Percentiles rank a stretch among this genome's conserved stretches.
phyloP scores from a whole-genome alignment of 1,140 invertebrate species.

The Theocolax elegans region DNA sequence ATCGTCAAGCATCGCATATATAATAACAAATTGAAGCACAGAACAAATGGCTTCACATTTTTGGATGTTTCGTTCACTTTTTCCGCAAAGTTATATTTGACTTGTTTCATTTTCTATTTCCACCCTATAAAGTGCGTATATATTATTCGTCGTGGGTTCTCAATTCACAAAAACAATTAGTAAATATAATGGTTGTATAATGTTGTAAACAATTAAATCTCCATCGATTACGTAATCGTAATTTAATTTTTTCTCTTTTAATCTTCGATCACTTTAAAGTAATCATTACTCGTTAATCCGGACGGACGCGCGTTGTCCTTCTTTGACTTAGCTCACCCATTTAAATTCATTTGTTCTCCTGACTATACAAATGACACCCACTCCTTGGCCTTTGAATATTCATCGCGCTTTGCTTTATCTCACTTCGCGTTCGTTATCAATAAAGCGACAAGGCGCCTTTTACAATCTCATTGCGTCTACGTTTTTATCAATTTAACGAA shows the following conservation, averaged over 20 bases:
- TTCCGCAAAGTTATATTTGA: conserved; percentile 37
- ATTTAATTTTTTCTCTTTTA: conserved; percentile 36
- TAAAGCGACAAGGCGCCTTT: conserved; percentile 30
- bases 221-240: conserved; percentile 35
- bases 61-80: conserved; percentile 26
- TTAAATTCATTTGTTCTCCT: conserved; percentile 37
- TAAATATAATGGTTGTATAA: conserved; percentile 45
- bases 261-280: background rate
- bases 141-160: conserved; percentile 4
- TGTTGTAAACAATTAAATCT: conserved; percentile 51
- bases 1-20: conserved; percentile 64
- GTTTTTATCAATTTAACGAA: conserved; percentile 33
- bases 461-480: conserved; percentile 19
- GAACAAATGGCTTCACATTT: conserved; percentile 59
- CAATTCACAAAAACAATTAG: conserved; percentile 46
- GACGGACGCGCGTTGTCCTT: conserved; percentile 54
- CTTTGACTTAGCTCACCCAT: too few species aligned
- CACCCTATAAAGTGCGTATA: background rate
- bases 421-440: conserved; percentile 27
- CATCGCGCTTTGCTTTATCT: conserved; percentile 41
- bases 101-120: conserved; percentile 20
- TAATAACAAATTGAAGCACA: conserved; percentile 68
- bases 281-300: conserved; percentile 37
- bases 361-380: too few species aligned
- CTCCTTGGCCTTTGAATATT: background rate